A percentile compares a stretch with the other conserved stretches of the same genome.
phyloP scores from a whole-genome alignment of 2,113 vertebrate genomes.

The Bufo bufo region DNA sequence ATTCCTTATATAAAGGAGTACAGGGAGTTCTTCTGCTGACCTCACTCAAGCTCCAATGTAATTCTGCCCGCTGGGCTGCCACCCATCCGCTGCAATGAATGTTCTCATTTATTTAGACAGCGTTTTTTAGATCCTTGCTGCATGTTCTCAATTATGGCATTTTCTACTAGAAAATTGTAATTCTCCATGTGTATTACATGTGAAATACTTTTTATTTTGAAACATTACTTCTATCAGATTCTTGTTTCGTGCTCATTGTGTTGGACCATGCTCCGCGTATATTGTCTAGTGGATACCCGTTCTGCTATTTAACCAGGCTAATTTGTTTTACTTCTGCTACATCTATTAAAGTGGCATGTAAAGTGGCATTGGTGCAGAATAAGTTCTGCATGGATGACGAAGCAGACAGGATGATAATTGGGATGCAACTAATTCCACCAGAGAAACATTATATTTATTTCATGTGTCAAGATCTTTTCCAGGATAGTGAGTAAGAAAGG shows the following conservation, averaged over 20 bases:
- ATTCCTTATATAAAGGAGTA: no score
- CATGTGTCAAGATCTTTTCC: conserved; percentile 51
- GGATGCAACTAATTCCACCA: conserved; percentile 41
- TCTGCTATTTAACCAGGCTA: conserved; percentile 18
- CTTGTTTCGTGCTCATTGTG: neutral
- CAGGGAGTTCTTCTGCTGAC: no score
- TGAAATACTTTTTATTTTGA: neutral
- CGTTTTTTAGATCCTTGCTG: no score
- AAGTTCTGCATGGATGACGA: conserved; percentile 17
- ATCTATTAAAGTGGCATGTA: conserved; percentile 1
- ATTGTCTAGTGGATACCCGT: neutral
- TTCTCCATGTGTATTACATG: no score
- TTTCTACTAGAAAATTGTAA: no score
- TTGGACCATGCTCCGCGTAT: neutral
- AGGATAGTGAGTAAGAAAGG: conserved; percentile 41
- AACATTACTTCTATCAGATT: neutral
- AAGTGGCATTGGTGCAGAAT: conserved; percentile 21
- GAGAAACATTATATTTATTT: conserved; percentile 50
- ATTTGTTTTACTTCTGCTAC: conserved; percentile 18
- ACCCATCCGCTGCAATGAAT: no score
- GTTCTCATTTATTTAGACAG: no score
- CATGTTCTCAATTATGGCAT: no score
- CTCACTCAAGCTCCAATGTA: no score
- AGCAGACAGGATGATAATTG: conserved; percentile 31
- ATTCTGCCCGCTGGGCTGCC: no score